Base-by-base conservation (phyloP, 2,797 vertebrate species). In the Triplophysa bombifrons region DNA sequence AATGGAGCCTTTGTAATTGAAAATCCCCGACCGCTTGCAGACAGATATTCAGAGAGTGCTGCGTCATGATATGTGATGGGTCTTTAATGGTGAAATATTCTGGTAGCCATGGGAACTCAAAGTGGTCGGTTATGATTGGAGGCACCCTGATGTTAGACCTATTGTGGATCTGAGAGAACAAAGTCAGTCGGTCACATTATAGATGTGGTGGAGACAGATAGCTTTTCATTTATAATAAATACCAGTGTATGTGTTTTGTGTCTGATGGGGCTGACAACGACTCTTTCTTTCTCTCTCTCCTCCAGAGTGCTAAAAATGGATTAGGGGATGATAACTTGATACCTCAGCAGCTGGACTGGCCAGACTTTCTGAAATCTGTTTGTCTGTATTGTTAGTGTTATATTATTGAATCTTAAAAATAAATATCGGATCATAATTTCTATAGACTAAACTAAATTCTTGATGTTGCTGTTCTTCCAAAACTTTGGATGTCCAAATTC, bases 61-160 rank as follows among this genome's bases (percentile, higher is more conserved):
- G 22, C 12, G 20, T 79, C 19, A 20, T 73, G 8, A 58, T 77
- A 53, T 77, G 53, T 68, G 48, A 70, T 78, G 58, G 20, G 44
- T 51, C 69, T 72, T 76, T 60, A 63, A 73, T 67, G 51, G 51
- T 48, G 60, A 16, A 82, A 67, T 72, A 72, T 58, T 67, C 53
- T 51, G 55, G 80, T 82, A 67, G 80, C 69, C 80, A 82, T 82
- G 80, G 80, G 80, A 82, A 82, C 80, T 61, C 58, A 68, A 73
- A 74, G 64, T 66, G 69, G 75, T 53, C 48, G 10, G 27, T 67
- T 67, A 68, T 73, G 80, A 73, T 82, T 72, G 70, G 51, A 72
- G 51, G 64, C 68, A 72, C 27, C 64, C 74, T 78, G 69, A 79
- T 72, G 77, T 72, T 79, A 46, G 38, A 65, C 68, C 61, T 72